Evolutionary conservation across 2,797 vertebrate species (phyloP).

Genomic region (Holocentrus rufus): DNA sequence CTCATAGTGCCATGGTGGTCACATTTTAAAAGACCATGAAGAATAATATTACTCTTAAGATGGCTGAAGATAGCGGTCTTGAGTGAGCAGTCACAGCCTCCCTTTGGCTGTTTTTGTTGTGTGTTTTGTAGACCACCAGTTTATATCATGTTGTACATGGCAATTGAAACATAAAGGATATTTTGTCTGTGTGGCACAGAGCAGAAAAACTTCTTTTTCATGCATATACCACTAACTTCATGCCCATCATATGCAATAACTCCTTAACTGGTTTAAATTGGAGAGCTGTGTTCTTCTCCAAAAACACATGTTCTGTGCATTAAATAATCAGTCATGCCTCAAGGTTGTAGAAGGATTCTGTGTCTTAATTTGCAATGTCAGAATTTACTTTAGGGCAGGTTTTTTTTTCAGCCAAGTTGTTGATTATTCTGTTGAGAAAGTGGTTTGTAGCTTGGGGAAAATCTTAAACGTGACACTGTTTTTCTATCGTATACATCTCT

Average conservation of each 20-base stretch:
- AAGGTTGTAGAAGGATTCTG: constrained; percentile 31
- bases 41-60: constrained; percentile 68
- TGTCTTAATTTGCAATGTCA: constrained; percentile 37
- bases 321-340: constrained; percentile 48
- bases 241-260: constrained; percentile 49
- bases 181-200: constrained; percentile 34
- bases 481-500: background rate
- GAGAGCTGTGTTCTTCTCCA: constrained; percentile 38
- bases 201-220: constrained; percentile 64
- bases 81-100: constrained; percentile 47
- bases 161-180: constrained; percentile 38
- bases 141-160: constrained; percentile 43
- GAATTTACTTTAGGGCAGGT: constrained; percentile 25
- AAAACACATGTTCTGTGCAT: constrained; percentile 54
- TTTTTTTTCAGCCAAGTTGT: background rate
- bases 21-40: constrained; percentile 60
- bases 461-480: background rate
- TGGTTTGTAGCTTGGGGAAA: background rate
- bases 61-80: constrained; percentile 61
- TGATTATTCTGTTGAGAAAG: background rate
- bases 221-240: constrained; percentile 53
- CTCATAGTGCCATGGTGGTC: constrained; percentile 68
- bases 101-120: constrained; percentile 49
- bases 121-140: constrained; percentile 40
- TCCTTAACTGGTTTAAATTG: constrained; percentile 50